These are phyloP conservation scores for Lepidonotus clava DNA, from an alignment of 2,888 invertebrate species.

Conservation along the genomic window DNA sequence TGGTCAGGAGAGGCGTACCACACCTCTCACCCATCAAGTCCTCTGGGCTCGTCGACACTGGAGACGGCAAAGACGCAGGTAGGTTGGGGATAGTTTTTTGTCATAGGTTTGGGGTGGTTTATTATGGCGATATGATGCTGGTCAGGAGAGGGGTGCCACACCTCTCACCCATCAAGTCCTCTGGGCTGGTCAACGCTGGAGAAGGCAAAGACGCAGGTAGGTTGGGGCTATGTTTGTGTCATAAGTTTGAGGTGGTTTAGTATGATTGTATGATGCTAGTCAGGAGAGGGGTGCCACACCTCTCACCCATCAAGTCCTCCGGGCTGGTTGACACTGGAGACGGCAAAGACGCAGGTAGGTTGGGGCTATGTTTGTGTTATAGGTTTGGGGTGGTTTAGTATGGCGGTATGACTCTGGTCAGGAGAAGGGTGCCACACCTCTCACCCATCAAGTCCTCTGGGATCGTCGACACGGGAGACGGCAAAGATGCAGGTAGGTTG, in stretches of 20 bases:
- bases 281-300: neutral
- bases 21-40: conserved; percentile 41
- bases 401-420: neutral
- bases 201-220: neutral
- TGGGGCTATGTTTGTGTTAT: neutral
- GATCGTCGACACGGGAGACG: neutral
- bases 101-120: too few relatives aligned
- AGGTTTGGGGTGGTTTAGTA: neutral
- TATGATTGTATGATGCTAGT: neutral
- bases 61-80: neutral
- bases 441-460: conserved; percentile 24
- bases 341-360: neutral
- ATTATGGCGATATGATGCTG: neutral
- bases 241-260: neutral
- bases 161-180: conserved; percentile 30
- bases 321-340: neutral
- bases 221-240: neutral
- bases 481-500: neutral
- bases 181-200: neutral
- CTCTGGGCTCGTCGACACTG: neutral
- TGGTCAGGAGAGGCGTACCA: neutral
- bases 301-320: conserved; percentile 25
- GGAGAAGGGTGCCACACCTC: neutral
- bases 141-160: neutral
- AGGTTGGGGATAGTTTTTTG: too few relatives aligned